A percentile compares a stretch with the other conserved stretches of the same genome.
phyloP scores from a whole-genome alignment of 64 coral and sea anemone genomes.

The Stichodactyla mertensii region DNA sequence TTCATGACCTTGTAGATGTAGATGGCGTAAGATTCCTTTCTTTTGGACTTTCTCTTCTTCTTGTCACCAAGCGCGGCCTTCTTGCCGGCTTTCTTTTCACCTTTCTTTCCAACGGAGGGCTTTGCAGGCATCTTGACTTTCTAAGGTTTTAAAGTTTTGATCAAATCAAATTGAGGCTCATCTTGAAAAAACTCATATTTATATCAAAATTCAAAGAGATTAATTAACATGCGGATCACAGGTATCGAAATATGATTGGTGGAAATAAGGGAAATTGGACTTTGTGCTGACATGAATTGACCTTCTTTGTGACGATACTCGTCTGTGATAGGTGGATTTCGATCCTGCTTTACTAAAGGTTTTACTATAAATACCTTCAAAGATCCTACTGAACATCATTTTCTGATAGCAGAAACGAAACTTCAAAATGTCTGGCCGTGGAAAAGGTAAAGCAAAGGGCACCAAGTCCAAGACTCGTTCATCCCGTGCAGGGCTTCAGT shows the following conservation, averaged over 20 bases:
- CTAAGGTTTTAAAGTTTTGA: neutral
- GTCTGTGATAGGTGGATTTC: neutral
- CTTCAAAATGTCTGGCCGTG: too few relatives aligned
- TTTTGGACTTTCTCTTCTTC: too few relatives aligned
- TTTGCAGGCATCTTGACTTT: neutral
- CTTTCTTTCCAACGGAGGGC: neutral
- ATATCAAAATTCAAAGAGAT: neutral
- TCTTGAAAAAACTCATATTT: neutral
- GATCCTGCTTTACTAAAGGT: neutral
- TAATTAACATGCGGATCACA: slow-evolving; percentile 24
- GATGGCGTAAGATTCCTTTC: too few relatives aligned
- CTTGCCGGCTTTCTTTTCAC: too few relatives aligned
- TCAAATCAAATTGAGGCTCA: neutral
- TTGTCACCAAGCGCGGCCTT: too few relatives aligned
- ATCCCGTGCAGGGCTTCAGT: too few relatives aligned
- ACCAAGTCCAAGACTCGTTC: too few relatives aligned
- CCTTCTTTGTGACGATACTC: neutral
- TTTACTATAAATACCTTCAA: neutral
- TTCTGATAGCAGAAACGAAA: too few relatives aligned
- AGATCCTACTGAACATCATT: too few relatives aligned
- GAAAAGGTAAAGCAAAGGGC: too few relatives aligned
- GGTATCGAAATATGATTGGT: neutral
- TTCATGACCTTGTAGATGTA: too few relatives aligned
- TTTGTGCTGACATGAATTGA: neutral
- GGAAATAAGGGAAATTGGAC: neutral